Percentiles rank a stretch among this genome's conserved stretches.
phyloP scores from a whole-genome alignment of 2,888 invertebrate genomes.

The Stegophylla sp. region DNA sequence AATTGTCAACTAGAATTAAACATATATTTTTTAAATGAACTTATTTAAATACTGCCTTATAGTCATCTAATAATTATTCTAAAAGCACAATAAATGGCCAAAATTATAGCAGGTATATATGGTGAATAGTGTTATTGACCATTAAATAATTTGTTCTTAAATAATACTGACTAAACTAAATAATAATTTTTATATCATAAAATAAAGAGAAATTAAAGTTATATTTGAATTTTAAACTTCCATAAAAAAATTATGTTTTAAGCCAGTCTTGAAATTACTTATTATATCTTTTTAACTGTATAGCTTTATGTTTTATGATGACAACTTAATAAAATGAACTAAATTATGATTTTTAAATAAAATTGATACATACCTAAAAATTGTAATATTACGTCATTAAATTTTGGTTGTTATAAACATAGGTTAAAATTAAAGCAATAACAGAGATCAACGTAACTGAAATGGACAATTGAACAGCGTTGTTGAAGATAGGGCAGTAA shows the following conservation, averaged over 20 bases:
- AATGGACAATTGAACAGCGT: conserved; percentile 65
- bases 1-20: no score
- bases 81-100: no score
- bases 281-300: background rate
- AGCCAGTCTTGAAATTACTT: conserved; percentile 48
- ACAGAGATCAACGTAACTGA: conserved; percentile 15
- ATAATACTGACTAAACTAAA: background rate
- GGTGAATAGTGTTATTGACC: background rate
- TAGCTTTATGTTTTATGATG: background rate
- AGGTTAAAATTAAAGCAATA: background rate
- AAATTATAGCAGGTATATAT: no score
- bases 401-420: conserved; percentile 15
- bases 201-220: background rate
- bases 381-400: conserved; percentile 7
- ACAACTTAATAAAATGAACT: background rate
- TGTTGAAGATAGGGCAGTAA: conserved; percentile 86
- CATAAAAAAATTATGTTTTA: conserved; percentile 25
- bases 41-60: no score
- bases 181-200: background rate
- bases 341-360: background rate
- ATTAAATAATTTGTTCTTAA: background rate
- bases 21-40: no score
- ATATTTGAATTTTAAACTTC: background rate
- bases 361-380: background rate
- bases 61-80: no score